Evolutionary conservation across 2,888 invertebrate genomes (phyloP), one percentile per base, ranked within the genome.

Genomic region (Gisinianus flammeolus): DNA sequence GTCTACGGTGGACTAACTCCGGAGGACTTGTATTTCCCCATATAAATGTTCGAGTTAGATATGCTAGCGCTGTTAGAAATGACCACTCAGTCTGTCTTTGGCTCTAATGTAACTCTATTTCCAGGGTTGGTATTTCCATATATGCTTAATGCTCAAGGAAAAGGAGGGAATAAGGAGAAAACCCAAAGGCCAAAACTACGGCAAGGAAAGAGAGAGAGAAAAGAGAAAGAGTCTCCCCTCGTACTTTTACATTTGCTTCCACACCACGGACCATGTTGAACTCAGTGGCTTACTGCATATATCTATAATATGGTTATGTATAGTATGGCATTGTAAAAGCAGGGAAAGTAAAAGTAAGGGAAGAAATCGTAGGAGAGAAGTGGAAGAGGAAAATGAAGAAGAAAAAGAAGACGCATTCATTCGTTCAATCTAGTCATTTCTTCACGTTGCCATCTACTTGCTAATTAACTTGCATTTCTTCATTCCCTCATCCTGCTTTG

Each of bases 381-480:
- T 16, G 2, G 44, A 44, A 44, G 44, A 44, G 44, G 44, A 44
- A 44, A 16, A 44, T 16, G 44, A 44, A 2, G 44, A 44, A 44
- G 44, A 44, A 19, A 19, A 44, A 44, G 44, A 44, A 44, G 44
- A 16, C 26, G 24, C 62, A 58, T 58, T 58, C 56, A 62, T 62
- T 62, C 62, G 62, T 62, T 62, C 62, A 26, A 62, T 26, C 24
- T 12, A 62, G 26, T 2, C 62, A 26, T 62, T 62, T 62, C 62
- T 62, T 26, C 62, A 22, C 62, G 22, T 66, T 67, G 33, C 67
- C 33, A 31, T 67, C 67, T 35, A 67, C 67, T 31, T 78, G 76
- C 82, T 83, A 83, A 83, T 83, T 83, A 83, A 83, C 81, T 83
- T 80, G 77, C 82, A 80, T 78, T 77, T 79, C 78, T 77, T 78